phyloP scores from a whole-genome alignment of 1,140 invertebrate species.

The Branchinecta lindahli region DNA sequence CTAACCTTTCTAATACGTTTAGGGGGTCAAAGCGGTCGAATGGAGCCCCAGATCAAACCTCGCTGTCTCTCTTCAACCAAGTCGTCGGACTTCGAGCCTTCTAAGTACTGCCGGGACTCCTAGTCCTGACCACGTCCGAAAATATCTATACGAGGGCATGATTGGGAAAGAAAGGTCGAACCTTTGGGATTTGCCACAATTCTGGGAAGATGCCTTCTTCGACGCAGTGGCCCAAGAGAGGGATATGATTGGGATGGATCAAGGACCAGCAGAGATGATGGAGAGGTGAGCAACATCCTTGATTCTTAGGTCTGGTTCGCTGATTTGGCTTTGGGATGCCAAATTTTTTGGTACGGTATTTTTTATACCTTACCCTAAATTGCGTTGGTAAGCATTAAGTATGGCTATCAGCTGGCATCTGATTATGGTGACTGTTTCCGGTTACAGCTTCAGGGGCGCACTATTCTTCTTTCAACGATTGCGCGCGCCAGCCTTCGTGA shows the following conservation, averaged over 20 bases:
- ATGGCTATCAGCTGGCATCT: no score
- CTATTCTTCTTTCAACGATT: no score
- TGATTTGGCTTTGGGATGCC: conserved; percentile 4
- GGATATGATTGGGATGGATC: conserved; percentile 99
- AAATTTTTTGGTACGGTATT: no score
- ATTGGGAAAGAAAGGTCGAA: conserved; percentile 57
- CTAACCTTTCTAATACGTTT: not conserved
- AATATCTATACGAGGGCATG: conserved; percentile 74
- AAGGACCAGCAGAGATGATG: conserved; percentile 98
- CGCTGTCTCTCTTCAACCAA: not conserved
- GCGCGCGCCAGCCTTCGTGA: no score
- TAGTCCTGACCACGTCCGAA: conserved; percentile 66
- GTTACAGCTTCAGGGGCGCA: no score
- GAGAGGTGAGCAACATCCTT: conserved; percentile 46
- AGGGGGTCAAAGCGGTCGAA: not conserved
- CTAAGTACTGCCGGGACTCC: conserved; percentile 60
- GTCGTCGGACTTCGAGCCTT: not conserved
- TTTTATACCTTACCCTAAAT: no score
- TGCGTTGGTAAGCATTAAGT: no score
- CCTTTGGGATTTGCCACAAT: conserved; percentile 99
- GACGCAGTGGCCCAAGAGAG: conserved; percentile 97
- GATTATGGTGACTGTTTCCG: no score
- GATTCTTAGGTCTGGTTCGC: conserved; percentile 10
- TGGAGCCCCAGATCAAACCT: not conserved
- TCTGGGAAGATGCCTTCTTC: conserved; percentile 98